Evolutionary conservation across 2,113 vertebrate species (phyloP).

Genomic region (Tyto alba): DNA sequence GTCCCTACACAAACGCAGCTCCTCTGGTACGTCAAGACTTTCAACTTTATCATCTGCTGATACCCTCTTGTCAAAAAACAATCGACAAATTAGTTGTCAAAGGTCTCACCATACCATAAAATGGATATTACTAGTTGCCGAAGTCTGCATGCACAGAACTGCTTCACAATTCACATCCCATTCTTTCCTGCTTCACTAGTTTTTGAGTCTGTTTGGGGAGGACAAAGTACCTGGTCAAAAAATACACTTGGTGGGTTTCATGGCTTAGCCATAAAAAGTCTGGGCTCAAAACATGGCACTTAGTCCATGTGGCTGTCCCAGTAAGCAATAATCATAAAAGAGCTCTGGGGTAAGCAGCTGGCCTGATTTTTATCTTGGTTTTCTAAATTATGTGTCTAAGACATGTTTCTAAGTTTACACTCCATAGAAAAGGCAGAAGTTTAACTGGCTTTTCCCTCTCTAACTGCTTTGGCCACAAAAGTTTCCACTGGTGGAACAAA

Average conservation of each 20-base stretch:
- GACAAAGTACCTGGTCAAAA: neutral
- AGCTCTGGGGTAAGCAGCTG: neutral
- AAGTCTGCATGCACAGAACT: neutral
- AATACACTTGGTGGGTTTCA: neutral
- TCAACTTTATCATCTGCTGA: neutral
- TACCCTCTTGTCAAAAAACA: neutral
- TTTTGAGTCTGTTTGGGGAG: neutral
- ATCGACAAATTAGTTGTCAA: neutral
- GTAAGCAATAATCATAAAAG: neutral
- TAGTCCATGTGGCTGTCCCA: neutral
- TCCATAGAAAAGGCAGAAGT: neutral
- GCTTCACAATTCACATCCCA: neutral
- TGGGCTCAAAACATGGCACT: neutral
- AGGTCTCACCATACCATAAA: neutral
- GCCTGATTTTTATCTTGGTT: constrained; percentile 29
- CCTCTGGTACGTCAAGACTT: neutral
- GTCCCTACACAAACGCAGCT: neutral
- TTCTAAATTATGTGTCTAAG: neutral
- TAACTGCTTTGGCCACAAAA: neutral
- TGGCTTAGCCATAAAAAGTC: neutral
- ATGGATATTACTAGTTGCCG: accelerated
- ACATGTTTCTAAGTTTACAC: constrained; percentile 19
- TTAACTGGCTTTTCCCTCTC: neutral
- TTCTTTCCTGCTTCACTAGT: neutral
- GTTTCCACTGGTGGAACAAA: constrained; percentile 18